Evolutionary conservation across 2,888 invertebrate species (phyloP), one percentile per base, ranked within the genome.

Genomic region (Trichogramma evanescens): DNA sequence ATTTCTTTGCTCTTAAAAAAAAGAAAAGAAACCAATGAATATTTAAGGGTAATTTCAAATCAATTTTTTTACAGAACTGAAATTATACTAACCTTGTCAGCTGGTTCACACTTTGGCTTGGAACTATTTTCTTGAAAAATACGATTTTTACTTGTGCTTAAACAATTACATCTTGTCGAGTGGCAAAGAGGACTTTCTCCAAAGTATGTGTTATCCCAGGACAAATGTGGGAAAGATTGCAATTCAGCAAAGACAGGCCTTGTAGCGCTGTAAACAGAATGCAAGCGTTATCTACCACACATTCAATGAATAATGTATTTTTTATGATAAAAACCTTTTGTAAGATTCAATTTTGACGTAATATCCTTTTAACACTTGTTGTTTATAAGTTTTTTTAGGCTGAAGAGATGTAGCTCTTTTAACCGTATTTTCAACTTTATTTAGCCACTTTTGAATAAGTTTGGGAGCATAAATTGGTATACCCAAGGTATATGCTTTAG

Each of bases 301-400:
- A 10, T 8, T 4, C 50, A 44, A 10, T 10, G n/a, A 39, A 13
- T n/a, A 4, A 48, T 41, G n/a, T 40, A 7, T 49, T 54, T 44
- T 41, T 41, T 6, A 54, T 46, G 1, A 52, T 8, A 41, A 2
- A 26, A 8, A 86, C 85, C 85, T 84, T 77, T 82, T 82, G 78
- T 83, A 81, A 74, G 85, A 83, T 74, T 89, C 89, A 76, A 89
- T 86, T 81, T 89, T 89, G 72, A 89, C 82, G 77, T 82, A 89
- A 70, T 86, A 83, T 26, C 26, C 26, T 26, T 26, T 26, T 26
- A 26, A 26, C 26, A 26, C 26, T 26, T 26, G 26, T 26, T 26
- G 26, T 26, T 26, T 26, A 26, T 2, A 26, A 26, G 26, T 26
- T 26, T 26, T 26, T 26, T 26, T 26, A 26, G 1, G 3, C 2